Base-by-base conservation (phyloP, 2,888 invertebrate genomes). In the Drosophila falleni region DNA sequence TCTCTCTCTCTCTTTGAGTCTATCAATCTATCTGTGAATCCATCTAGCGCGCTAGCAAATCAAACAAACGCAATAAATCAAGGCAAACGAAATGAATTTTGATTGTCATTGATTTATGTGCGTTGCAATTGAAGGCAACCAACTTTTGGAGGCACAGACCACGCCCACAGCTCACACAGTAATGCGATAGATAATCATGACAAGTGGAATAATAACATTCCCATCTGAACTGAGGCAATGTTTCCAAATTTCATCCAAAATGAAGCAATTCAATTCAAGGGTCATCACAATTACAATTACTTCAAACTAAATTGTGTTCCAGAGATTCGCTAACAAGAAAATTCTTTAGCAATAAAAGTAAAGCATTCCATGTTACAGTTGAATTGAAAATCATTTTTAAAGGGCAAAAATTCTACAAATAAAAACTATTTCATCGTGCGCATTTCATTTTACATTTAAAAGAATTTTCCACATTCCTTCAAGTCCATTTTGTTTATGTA, bases 31-130 rank as follows among this genome's bases (percentile, higher is more conserved):
- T 68, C 68, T 62, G 11, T 50, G 26, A 29, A 51, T 44, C 47
- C 42, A 47, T 50, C 58, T 37, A 44, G 8, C 33, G 42, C 50
- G 49, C 56, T 66, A 37, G 69, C 76, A 87, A 85, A 86, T 79
- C 84, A 80, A 85, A 87, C 84, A 85, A 78, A 80, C 73, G 84
- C 81, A 86, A 89, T 86, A 86, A 86, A 89, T 89, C 89, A 89
- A 81, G 60, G 87, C 72, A 72, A 65, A 69, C 74, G 87, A 88
- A 86, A 86, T 87, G 86, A 89, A 84, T 86, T 86, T 89, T 86
- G 86, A 86, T 86, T 89, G 86, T 89, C 86, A 87, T 89, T 86
- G 86, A 86, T 86, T 86, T 86, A 86, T 86, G 84, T 80, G 74
- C 65, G 74, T 49, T 84, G 87, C 89, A 88, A 63, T 85, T 71